A percentile compares a stretch with the other conserved stretches of the same genome.
Conservation (phyloP, 2,888 invertebrate species). For the Pollenia angustigena region DNA sequence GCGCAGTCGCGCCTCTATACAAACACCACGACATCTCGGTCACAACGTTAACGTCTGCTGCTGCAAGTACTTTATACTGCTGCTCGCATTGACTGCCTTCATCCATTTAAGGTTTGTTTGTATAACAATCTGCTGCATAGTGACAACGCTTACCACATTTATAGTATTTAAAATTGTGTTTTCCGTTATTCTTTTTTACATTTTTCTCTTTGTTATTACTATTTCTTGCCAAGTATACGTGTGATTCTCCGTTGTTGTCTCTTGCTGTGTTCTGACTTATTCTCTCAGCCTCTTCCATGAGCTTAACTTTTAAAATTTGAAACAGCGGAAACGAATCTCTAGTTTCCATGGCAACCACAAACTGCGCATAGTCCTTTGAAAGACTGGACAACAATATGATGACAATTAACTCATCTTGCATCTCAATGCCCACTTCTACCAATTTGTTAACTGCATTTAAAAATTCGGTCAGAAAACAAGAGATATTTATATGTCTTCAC, state of each 20-base stretch:
- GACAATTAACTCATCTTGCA: constrained; percentile 17
- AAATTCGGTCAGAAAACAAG: constrained; percentile 40
- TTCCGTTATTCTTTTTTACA: neutral
- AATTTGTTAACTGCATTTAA: constrained; percentile 22
- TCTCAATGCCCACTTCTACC: constrained; percentile 1
- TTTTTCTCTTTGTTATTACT: constrained; percentile 16
- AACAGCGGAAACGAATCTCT: constrained; percentile 41
- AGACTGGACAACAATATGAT: constrained; percentile 43
- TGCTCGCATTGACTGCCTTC: too few relatives aligned
- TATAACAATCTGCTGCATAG: too few relatives aligned
- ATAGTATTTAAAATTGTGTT: too few relatives aligned
- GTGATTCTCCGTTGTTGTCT: neutral
- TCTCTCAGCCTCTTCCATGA: constrained; percentile 37
- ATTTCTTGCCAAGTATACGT: constrained; percentile 35
- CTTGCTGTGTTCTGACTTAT: constrained; percentile 13
- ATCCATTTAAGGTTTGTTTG: too few relatives aligned
- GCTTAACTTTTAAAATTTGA: constrained; percentile 49
- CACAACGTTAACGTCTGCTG: too few relatives aligned
- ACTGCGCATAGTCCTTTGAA: constrained; percentile 40
- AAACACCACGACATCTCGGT: too few relatives aligned
- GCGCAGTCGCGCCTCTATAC: too few relatives aligned
- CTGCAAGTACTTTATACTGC: too few relatives aligned
- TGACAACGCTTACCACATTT: too few relatives aligned
- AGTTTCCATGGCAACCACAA: constrained; percentile 29
- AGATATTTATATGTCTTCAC: too few relatives aligned